A percentile compares a stretch with the other conserved stretches of the same genome.
Conservation (phyloP, 2,797 vertebrate genomes). For the Otus scops region DNA sequence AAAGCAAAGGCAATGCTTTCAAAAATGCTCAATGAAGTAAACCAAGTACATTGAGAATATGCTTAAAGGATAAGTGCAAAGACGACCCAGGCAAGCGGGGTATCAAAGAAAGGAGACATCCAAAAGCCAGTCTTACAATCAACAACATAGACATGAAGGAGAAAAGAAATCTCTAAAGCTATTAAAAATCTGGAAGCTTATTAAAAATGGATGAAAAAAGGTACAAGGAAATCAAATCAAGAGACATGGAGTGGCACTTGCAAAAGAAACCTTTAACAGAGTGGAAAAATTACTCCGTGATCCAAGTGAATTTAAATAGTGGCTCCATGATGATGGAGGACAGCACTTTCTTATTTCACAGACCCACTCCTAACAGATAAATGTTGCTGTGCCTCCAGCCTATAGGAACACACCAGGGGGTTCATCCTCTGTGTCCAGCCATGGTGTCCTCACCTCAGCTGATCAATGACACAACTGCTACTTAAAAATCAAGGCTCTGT, state of each 20-base stretch:
- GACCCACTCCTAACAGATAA: background rate
- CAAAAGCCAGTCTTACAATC: slow-evolving; percentile 71
- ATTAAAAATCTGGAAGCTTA: slow-evolving; percentile 70
- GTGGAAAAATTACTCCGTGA: slow-evolving; percentile 55
- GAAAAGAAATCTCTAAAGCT: slow-evolving; percentile 72
- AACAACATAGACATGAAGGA: slow-evolving; percentile 70
- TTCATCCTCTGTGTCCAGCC: background rate
- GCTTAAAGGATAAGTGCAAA: slow-evolving; percentile 68
- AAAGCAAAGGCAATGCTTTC: slow-evolving; percentile 71
- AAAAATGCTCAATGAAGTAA: slow-evolving; percentile 70
- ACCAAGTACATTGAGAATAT: slow-evolving; percentile 59
- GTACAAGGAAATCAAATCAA: slow-evolving; percentile 74
- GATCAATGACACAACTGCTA: background rate
- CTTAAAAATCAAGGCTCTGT: background rate
- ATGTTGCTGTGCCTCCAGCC: background rate
- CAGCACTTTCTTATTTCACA: background rate
- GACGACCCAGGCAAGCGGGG: slow-evolving; percentile 55
- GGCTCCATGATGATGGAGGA: background rate
- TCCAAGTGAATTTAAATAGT: slow-evolving; percentile 47
- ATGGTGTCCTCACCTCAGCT: background rate
- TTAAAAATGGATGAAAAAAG: slow-evolving; percentile 71
- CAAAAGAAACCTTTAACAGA: slow-evolving; percentile 44
- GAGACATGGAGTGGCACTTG: slow-evolving; percentile 67
- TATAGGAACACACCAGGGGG: background rate
- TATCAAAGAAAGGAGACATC: slow-evolving; percentile 70